These are phyloP conservation scores for Mesorhabditis sp. DNA, from an alignment of 2,888 invertebrate genomes.

Conservation along the genomic window DNA sequence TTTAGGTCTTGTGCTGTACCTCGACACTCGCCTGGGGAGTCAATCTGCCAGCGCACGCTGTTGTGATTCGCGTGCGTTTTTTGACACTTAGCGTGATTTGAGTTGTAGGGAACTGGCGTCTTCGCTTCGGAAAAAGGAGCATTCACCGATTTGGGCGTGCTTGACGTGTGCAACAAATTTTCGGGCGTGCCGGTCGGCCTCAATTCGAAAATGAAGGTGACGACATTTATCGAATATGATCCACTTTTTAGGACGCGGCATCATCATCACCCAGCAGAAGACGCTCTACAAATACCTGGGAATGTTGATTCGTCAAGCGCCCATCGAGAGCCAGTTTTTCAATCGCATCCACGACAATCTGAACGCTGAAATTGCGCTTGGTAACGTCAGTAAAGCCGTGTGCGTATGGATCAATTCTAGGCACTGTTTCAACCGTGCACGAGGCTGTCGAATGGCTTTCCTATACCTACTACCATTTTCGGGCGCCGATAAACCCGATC, in stretches of 20 bases:
- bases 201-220: constrained; percentile 76
- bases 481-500: constrained; percentile 86
- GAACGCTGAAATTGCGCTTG: constrained; percentile 80
- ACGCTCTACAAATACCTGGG: constrained; percentile 86
- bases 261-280: constrained; percentile 87
- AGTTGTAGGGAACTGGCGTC: constrained; percentile 81
- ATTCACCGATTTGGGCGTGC: constrained; percentile 88
- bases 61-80: constrained; percentile 77
- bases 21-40: constrained; percentile 99
- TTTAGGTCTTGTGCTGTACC: constrained; percentile 79
- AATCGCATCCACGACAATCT: constrained; percentile 87
- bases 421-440: constrained; percentile 89
- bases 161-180: constrained; percentile 93
- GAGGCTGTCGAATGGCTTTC: constrained; percentile 97
- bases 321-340: constrained; percentile 95
- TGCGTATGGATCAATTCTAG: constrained; percentile 63
- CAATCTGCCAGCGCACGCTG: constrained; percentile 95
- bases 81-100: neutral
- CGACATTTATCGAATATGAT: neutral
- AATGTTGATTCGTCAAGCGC: constrained; percentile 88
- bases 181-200: constrained; percentile 90
- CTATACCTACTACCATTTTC: constrained; percentile 89
- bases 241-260: constrained; percentile 76
- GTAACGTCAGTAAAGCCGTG: constrained; percentile 67
- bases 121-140: constrained; percentile 91